These are phyloP conservation scores for Drosophila fungiperda DNA, from an alignment of 2,888 invertebrate genomes.

Conservation along the genomic window DNA sequence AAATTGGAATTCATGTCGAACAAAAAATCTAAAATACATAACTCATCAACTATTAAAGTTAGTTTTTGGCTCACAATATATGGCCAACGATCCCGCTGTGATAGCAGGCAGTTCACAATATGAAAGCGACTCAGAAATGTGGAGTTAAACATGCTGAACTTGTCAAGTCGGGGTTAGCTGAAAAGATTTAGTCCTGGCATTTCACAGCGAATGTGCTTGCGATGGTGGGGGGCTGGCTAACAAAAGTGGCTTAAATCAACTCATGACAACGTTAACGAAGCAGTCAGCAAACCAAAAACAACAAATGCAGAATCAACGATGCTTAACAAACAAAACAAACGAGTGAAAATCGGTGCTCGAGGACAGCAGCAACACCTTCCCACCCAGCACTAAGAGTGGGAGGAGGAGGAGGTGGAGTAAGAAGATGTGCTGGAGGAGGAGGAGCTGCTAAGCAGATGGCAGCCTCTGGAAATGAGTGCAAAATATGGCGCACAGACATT, in stretches of 20 bases:
- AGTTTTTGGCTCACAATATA: not conserved
- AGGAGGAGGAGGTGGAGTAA: slow-evolving; percentile 14
- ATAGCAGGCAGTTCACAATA: not conserved
- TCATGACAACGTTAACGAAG: slow-evolving; percentile 79
- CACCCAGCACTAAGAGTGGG: slow-evolving; percentile 1
- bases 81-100: not conserved
- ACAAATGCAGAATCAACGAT: slow-evolving; percentile 22
- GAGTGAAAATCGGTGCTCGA: slow-evolving; percentile 45
- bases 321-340: slow-evolving; percentile 68
- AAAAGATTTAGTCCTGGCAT: slow-evolving; percentile 16
- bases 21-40: not conserved
- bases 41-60: not conserved
- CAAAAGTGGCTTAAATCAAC: slow-evolving; percentile 78
- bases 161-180: slow-evolving; percentile 18
- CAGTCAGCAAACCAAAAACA: slow-evolving; percentile 60
- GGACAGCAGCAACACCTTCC: slow-evolving; percentile 51
- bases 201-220: slow-evolving; percentile 4
- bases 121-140: not conserved
- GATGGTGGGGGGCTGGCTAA: slow-evolving; percentile 22
- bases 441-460: slow-evolving; percentile 29
- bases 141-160: slow-evolving; percentile 20
- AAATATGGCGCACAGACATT: slow-evolving; percentile 67
- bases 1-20: too few species aligned
- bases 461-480: slow-evolving; percentile 76
- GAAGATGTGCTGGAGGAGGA: slow-evolving; percentile 15